phyloP scores from a whole-genome alignment of 2,113 vertebrate species.

The Heptranchias perlo region DNA sequence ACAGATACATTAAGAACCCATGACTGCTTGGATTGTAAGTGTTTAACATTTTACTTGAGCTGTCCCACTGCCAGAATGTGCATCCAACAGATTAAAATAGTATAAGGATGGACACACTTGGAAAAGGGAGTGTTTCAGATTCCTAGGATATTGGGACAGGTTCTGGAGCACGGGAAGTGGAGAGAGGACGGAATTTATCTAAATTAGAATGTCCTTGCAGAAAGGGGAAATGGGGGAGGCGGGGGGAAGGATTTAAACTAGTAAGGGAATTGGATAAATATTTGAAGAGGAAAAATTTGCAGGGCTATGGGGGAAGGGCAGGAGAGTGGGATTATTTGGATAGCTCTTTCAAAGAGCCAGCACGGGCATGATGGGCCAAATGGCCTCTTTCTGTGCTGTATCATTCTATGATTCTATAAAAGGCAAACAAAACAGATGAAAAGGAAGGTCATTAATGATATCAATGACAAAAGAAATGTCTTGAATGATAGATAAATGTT shows the following conservation, averaged over 20 bases:
- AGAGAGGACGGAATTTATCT: not conserved
- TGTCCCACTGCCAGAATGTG: not conserved
- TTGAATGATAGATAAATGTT: not conserved
- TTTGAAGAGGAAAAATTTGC: not conserved
- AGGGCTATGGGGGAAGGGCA: not conserved
- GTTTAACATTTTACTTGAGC: not conserved
- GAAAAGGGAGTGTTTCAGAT: conserved; percentile 4
- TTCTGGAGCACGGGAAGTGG: not conserved
- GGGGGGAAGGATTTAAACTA: not conserved
- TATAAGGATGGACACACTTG: not conserved
- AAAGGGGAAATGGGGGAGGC: not conserved
- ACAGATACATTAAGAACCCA: not conserved
- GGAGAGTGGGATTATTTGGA: not conserved
- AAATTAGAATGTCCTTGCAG: not conserved
- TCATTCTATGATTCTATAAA: not conserved
- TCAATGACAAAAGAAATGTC: not conserved
- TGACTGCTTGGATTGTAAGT: not conserved
- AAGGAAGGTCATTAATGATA: too few species aligned
- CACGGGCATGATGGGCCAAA: not conserved
- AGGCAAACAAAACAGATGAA: not conserved
- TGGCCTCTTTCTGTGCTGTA: not conserved
- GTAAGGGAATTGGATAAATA: not conserved
- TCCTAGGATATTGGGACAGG: not conserved
- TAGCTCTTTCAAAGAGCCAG: not conserved
- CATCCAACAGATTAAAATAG: not conserved